Evolutionary conservation across 2,888 invertebrate genomes (phyloP).

Genomic region (Papilio demoleus): DNA sequence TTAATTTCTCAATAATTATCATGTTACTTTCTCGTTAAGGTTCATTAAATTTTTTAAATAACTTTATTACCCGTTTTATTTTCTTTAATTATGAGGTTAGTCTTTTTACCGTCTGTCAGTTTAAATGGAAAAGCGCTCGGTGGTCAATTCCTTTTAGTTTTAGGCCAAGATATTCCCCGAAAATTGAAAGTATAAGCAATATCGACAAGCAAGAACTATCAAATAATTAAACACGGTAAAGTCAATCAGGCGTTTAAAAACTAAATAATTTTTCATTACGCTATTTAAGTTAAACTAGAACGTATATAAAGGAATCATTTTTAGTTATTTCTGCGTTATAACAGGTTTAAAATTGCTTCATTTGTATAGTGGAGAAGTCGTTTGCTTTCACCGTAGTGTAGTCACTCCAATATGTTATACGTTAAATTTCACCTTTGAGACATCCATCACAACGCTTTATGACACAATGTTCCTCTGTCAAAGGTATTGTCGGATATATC

Average conservation of each 20-base stretch:
- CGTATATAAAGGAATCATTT: background rate
- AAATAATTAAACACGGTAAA: too few species aligned
- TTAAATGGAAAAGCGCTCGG: too few species aligned
- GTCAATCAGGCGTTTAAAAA: too few species aligned
- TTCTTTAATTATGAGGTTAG: slow-evolving; percentile 3
- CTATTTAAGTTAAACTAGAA: background rate
- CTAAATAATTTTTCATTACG: background rate
- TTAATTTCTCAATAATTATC: slow-evolving; percentile 5
- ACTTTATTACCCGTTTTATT: background rate
- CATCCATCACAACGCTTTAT: slow-evolving; percentile 9
- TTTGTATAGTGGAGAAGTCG: background rate
- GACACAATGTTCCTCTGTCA: slow-evolving; percentile 12
- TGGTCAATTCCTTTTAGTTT: too few species aligned
- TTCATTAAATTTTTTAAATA: background rate
- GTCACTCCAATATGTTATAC: slow-evolving; percentile 13
- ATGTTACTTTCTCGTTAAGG: background rate
- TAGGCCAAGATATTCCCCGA: too few species aligned
- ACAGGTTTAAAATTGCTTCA: background rate
- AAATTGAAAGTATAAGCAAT: too few species aligned
- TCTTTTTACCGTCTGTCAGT: too few species aligned
- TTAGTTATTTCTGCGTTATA: background rate
- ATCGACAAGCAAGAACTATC: too few species aligned
- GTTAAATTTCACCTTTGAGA: slow-evolving; percentile 16
- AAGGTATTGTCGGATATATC: slow-evolving; percentile 1
- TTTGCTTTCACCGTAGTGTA: background rate